These are phyloP conservation scores for Microtus montanus DNA, from an alignment of 2,113 vertebrate genomes.

Conservation along the genomic window DNA sequence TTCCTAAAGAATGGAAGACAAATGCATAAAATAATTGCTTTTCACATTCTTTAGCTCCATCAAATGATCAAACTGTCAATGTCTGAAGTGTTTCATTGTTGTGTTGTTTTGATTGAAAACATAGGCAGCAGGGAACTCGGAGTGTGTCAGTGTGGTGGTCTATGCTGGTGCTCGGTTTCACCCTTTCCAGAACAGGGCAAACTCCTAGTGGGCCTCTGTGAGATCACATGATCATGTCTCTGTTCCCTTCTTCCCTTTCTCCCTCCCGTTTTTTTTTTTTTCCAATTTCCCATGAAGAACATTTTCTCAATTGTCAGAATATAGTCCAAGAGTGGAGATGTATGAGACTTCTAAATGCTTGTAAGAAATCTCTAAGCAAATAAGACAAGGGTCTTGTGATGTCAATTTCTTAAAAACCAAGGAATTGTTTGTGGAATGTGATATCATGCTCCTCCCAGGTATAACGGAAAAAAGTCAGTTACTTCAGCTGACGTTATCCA, in stretches of 20 bases:
- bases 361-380: not conserved
- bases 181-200: too few species aligned
- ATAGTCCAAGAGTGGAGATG: not conserved
- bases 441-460: not conserved
- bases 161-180: not conserved
- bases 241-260: not conserved
- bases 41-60: not conserved
- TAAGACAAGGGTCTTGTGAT: not conserved
- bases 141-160: not conserved
- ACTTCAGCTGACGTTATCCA: not conserved
- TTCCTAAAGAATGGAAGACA: constrained; percentile 38
- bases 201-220: fast-evolving
- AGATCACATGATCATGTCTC: not conserved
- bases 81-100: not conserved
- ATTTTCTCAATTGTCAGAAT: not conserved
- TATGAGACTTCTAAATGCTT: not conserved
- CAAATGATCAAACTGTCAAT: not conserved
- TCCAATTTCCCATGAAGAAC: not conserved
- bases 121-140: not conserved
- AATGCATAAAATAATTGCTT: constrained; percentile 46
- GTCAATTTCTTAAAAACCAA: not conserved
- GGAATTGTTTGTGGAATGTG: not conserved
- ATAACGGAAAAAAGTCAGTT: not conserved
- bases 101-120: not conserved
- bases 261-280: not conserved